phyloP scores from a whole-genome alignment of 2,797 vertebrate species.

The Distichodus sexfasciatus region DNA sequence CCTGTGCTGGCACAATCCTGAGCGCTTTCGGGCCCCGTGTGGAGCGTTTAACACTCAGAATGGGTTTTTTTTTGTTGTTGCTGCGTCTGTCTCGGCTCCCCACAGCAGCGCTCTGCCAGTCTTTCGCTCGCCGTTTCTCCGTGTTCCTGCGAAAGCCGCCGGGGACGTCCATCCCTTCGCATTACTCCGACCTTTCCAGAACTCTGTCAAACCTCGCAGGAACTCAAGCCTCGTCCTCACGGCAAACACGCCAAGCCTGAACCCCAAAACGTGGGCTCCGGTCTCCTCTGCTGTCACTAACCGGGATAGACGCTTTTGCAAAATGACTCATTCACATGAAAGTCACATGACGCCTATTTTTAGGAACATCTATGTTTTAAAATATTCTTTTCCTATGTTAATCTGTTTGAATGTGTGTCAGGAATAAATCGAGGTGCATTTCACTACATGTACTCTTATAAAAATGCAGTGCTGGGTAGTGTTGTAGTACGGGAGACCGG shows the following conservation, averaged over 20 bases:
- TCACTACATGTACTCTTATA: no score
- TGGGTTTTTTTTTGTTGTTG: no score
- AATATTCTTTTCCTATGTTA: no score
- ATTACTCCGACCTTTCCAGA: conserved; percentile 53
- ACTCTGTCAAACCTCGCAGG: conserved; percentile 41
- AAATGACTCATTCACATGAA: no score
- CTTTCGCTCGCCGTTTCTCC: conserved; percentile 20
- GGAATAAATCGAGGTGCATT: no score
- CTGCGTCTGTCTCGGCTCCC: conserved; percentile 4
- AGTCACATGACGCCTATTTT: no score
- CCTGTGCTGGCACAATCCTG: neutral
- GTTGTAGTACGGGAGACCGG: no score
- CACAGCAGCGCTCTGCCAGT: neutral
- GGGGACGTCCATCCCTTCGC: conserved; percentile 54
- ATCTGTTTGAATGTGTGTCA: no score
- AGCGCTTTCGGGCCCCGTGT: no score
- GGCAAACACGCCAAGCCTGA: conserved; percentile 16
- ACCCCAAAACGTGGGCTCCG: neutral
- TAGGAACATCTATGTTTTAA: no score
- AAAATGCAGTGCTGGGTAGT: no score
- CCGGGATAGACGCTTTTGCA: no score
- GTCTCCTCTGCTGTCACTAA: neutral
- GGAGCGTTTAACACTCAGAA: neutral
- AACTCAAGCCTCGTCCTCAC: conserved; percentile 10
- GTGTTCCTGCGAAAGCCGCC: conserved; percentile 49